phyloP scores from a whole-genome alignment of 2,888 invertebrate genomes.

The Brachypalpus laphriformis region DNA sequence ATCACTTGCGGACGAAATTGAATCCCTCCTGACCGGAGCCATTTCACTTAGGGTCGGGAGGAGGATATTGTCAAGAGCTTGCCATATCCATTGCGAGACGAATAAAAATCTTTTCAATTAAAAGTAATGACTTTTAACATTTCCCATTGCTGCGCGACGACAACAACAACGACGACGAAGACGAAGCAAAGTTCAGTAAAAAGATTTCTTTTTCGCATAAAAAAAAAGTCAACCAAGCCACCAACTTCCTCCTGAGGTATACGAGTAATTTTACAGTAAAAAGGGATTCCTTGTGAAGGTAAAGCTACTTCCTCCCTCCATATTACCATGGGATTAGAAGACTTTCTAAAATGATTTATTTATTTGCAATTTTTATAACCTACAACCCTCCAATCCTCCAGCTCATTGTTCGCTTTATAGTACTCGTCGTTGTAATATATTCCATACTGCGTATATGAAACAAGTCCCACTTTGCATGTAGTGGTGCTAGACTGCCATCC shows the following conservation, averaged over 20 bases:
- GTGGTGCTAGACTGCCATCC: slow-evolving; percentile 31
- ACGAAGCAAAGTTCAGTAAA: background rate
- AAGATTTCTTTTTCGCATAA: background rate
- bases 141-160: background rate
- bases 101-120: slow-evolving; percentile 32
- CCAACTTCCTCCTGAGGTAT: background rate
- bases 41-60: background rate
- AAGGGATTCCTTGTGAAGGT: slow-evolving; percentile 13
- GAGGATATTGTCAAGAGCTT: background rate
- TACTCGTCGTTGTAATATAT: slow-evolving; percentile 37
- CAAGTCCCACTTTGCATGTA: slow-evolving; percentile 40
- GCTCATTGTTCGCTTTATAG: slow-evolving; percentile 22
- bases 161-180: background rate
- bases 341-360: slow-evolving; percentile 64
- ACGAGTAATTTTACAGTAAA: background rate
- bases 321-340: slow-evolving; percentile 38
- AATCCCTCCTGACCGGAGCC: background rate
- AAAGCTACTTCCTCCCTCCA: background rate
- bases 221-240: background rate
- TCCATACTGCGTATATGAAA: slow-evolving; percentile 29
- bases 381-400: background rate
- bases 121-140: slow-evolving; percentile 35
- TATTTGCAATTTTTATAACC: slow-evolving; percentile 56
- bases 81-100: slow-evolving; percentile 1
- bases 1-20: background rate